Conservation (phyloP, 2,797 vertebrate genomes). For the Enteromius anoplus region DNA sequence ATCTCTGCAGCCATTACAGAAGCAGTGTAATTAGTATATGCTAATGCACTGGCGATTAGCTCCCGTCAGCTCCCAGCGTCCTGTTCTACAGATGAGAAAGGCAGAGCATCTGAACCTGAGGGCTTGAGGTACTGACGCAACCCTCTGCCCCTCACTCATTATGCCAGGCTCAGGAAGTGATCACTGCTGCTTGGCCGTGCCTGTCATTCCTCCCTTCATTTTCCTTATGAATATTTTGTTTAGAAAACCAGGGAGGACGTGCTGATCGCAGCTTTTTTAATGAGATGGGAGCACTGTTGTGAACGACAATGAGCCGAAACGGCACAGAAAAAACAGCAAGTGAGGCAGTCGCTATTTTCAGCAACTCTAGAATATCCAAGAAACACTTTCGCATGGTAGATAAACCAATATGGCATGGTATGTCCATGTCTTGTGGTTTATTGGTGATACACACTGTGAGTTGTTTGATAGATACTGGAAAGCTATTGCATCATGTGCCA, state of each 20-base stretch:
- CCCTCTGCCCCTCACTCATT: conserved; percentile 31
- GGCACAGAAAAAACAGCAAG: conserved; percentile 14
- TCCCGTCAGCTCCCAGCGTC: conserved; percentile 13
- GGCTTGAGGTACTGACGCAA: conserved; percentile 21
- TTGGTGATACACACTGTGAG: background rate
- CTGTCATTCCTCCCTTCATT: conserved; percentile 55
- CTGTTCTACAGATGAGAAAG: conserved; percentile 25
- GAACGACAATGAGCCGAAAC: conserved; percentile 25
- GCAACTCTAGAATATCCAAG: background rate
- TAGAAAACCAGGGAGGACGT: conserved; percentile 10
- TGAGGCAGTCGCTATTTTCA: conserved; percentile 3
- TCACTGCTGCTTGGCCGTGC: conserved; percentile 49
- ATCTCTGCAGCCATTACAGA: conserved; percentile 42
- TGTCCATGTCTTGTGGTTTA: conserved; percentile 4
- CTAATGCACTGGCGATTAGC: conserved; percentile 51
- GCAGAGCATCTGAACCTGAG: conserved; percentile 17
- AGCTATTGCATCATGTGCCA: background rate
- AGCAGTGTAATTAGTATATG: conserved; percentile 53
- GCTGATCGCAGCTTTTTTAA: conserved; percentile 28
- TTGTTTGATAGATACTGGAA: background rate
- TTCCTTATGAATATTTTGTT: conserved; percentile 24
- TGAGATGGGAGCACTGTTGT: conserved; percentile 24
- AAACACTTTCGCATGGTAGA: background rate
- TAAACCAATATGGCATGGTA: background rate
- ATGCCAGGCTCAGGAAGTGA: conserved; percentile 13